These are phyloP conservation scores for Apamea epomidion DNA, from an alignment of 2,888 invertebrate species.

Conservation along the genomic window DNA sequence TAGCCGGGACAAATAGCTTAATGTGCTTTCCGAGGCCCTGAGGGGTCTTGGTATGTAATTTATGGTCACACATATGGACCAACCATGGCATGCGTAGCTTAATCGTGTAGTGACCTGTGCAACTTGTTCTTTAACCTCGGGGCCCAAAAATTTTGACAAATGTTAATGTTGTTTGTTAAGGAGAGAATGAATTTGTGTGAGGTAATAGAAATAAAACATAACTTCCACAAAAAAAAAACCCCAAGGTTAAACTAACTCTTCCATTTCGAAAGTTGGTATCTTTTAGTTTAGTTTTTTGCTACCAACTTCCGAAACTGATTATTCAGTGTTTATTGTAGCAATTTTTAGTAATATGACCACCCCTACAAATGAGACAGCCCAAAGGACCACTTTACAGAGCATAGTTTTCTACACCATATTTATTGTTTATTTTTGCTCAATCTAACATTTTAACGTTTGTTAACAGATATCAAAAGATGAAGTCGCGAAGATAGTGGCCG, in stretches of 20 bases:
- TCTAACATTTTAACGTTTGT: slow-evolving; percentile 62
- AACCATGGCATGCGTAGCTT: neutral
- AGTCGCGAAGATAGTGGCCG: slow-evolving; percentile 96
- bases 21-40: neutral
- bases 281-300: neutral
- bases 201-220: neutral
- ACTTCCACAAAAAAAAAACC: neutral
- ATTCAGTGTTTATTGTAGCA: neutral
- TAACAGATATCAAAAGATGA: slow-evolving; percentile 97
- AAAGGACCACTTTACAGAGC: neutral
- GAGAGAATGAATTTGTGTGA: too few species aligned
- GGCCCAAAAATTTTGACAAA: too few species aligned
- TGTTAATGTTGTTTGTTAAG: neutral
- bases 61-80: neutral
- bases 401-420: neutral
- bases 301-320: neutral
- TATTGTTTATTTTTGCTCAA: neutral
- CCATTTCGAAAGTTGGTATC: neutral
- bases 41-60: neutral
- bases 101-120: neutral
- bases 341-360: neutral
- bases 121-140: neutral
- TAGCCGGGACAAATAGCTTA: neutral
- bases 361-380: neutral
- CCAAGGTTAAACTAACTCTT: neutral